Conservation (phyloP, 2,797 vertebrate species). For the Peromyscus eremicus region DNA sequence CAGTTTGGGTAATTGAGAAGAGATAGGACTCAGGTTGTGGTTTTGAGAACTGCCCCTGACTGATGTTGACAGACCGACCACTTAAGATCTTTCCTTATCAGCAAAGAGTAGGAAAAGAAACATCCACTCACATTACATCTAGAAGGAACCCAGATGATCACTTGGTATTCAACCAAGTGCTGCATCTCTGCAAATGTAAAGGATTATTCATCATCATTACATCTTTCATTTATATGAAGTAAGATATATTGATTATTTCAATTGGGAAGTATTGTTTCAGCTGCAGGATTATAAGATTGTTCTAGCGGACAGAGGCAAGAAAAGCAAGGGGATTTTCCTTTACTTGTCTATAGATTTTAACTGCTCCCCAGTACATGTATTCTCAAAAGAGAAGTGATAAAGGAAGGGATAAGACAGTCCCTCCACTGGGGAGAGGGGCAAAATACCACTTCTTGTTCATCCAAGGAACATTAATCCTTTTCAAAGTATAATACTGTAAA, state of each 20-base stretch:
- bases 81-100: neutral
- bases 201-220: neutral
- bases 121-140: neutral
- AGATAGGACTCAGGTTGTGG: neutral
- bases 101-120: neutral
- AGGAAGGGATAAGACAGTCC: neutral
- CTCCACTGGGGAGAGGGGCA: neutral
- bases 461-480: neutral
- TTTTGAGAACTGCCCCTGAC: neutral
- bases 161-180: neutral
- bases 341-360: neutral
- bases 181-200: neutral
- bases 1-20: neutral
- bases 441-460: neutral
- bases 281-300: neutral
- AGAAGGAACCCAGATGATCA: neutral
- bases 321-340: neutral
- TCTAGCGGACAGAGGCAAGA: neutral
- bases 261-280: neutral
- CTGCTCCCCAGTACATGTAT: neutral
- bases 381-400: neutral
- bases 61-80: neutral
- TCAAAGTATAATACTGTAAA: neutral
- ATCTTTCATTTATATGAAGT: neutral
- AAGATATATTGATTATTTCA: constrained; percentile 5